Evolutionary conservation across 2,888 invertebrate species (phyloP).

Genomic region (Drosophila mulleri): DNA sequence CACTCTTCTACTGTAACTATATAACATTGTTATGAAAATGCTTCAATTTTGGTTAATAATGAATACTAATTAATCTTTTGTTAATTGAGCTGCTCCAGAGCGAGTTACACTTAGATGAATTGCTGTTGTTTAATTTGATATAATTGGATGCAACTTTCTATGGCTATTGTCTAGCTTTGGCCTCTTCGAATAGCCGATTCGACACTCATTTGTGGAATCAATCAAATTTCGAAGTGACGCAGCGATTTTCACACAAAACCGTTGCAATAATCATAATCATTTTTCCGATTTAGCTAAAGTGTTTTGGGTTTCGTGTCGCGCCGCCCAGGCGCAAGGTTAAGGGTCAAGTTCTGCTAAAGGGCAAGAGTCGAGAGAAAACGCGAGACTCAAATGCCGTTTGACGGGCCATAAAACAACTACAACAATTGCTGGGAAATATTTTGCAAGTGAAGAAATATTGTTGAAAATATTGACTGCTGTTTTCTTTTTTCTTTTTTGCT

Average conservation of each 20-base stretch:
- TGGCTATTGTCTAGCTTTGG: slow-evolving; percentile 14
- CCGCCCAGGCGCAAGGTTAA: slow-evolving; percentile 41
- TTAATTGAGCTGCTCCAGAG: slow-evolving; percentile 39
- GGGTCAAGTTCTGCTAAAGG: slow-evolving; percentile 72
- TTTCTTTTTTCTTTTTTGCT: slow-evolving; percentile 14
- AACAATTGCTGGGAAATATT: slow-evolving; percentile 64
- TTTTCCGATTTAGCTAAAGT: slow-evolving; percentile 44
- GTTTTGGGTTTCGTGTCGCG: slow-evolving; percentile 6
- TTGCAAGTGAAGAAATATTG: slow-evolving; percentile 40
- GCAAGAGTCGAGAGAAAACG: slow-evolving; percentile 33
- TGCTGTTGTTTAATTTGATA: slow-evolving; percentile 28
- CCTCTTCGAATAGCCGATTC: slow-evolving; percentile 33
- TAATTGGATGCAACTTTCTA: slow-evolving; percentile 55
- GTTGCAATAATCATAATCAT: slow-evolving; percentile 41
- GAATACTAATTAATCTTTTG: slow-evolving; percentile 28
- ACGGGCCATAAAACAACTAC: slow-evolving; percentile 23
- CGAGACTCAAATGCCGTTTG: slow-evolving; percentile 28
- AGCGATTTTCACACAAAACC: slow-evolving; percentile 51
- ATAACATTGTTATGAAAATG: not conserved
- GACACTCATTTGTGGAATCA: slow-evolving; percentile 44
- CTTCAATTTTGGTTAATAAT: not conserved
- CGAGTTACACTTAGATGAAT: slow-evolving; percentile 38
- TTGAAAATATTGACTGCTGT: slow-evolving; percentile 34
- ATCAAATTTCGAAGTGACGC: slow-evolving; percentile 61
- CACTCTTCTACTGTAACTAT: not conserved